These are phyloP conservation scores for Formica selysi DNA, from an alignment of 1,140 invertebrate species.

Conservation along the genomic window DNA sequence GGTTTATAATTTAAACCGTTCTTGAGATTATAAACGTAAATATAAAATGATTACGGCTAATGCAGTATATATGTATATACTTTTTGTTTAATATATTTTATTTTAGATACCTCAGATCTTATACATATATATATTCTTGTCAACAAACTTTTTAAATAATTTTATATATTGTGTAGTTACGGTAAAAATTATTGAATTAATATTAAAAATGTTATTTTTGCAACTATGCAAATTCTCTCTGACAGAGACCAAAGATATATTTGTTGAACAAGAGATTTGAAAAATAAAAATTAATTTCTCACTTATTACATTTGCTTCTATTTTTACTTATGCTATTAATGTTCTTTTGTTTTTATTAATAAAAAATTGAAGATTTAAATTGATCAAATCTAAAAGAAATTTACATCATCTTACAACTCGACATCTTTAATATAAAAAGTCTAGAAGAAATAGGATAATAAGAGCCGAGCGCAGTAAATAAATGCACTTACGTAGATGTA, in stretches of 20 bases:
- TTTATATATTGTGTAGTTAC: not conserved
- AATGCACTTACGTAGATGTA: too few species aligned
- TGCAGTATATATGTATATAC: not conserved
- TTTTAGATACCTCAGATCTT: not conserved
- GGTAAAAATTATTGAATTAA: not conserved
- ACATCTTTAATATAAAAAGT: too few species aligned
- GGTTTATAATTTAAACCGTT: not conserved
- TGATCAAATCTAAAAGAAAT: not conserved
- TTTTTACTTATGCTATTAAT: not conserved
- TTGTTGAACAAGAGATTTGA: not conserved
- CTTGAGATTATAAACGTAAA: not conserved
- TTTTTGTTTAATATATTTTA: not conserved
- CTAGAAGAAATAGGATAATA: too few species aligned
- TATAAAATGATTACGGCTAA: not conserved
- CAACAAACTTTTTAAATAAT: not conserved
- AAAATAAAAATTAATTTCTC: not conserved
- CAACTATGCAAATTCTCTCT: not conserved
- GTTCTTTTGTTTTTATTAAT: not conserved
- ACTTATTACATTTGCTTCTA: too few species aligned
- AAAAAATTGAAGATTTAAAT: not conserved
- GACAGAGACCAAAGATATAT: too few species aligned
- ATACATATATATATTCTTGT: too few species aligned
- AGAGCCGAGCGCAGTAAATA: too few species aligned
- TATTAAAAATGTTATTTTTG: not conserved
- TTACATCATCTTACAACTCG: not conserved